Conservation (phyloP, 2,888 invertebrate species). For the Byasa hedistus region DNA sequence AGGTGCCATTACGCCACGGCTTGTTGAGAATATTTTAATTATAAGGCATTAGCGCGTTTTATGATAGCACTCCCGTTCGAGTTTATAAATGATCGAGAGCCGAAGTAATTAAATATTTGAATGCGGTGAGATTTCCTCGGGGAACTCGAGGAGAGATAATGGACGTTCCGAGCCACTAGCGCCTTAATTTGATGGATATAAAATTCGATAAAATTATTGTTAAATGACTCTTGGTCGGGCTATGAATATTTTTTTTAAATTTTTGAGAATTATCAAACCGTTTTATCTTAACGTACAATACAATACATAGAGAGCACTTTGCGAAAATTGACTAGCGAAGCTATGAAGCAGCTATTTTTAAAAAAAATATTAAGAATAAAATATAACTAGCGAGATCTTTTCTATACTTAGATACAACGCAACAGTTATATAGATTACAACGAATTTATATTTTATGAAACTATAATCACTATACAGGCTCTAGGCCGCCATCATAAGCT, state of each 20-base stretch:
- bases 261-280: conserved; percentile 5
- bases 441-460: no score
- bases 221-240: conserved; percentile 60
- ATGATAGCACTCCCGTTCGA: conserved; percentile 76
- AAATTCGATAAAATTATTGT: conserved; percentile 77
- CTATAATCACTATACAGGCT: no score
- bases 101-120: conserved; percentile 80
- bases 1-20: conserved; percentile 81
- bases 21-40: conserved; percentile 82
- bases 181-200: conserved; percentile 76
- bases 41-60: conserved; percentile 80
- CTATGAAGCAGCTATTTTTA: neutral
- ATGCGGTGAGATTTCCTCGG: conserved; percentile 78
- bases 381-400: no score
- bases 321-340: neutral
- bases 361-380: no score
- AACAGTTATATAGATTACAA: no score
- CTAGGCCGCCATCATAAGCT: no score
- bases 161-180: conserved; percentile 58
- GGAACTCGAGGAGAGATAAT: conserved; percentile 66
- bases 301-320: neutral
- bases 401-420: no score
- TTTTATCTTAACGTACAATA: neutral
- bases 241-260: conserved; percentile 10
- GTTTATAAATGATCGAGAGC: conserved; percentile 78